A percentile compares a stretch with the other conserved stretches of the same genome.
phyloP scores from a whole-genome alignment of 2,113 vertebrate species.

The Polypterus bichir region DNA sequence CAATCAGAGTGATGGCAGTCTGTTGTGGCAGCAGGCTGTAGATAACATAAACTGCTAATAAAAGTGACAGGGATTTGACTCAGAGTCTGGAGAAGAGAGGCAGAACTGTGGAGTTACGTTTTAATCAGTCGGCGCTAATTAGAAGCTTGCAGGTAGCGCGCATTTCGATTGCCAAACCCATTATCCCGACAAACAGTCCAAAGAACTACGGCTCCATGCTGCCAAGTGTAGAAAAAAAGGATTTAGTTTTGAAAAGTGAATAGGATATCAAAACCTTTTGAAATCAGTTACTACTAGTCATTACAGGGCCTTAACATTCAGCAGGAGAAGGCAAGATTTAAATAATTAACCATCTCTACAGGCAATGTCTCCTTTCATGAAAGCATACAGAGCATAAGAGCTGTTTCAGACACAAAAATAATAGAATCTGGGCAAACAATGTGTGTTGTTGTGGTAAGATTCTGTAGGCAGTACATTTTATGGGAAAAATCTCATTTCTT shows the following conservation, averaged over 20 bases:
- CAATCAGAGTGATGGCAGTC: conserved; percentile 3
- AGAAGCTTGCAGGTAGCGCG: conserved; percentile 8
- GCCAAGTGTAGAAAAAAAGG: conserved; percentile 1
- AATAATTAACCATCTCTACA: conserved; percentile 1
- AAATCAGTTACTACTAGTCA: background rate
- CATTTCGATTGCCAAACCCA: background rate
- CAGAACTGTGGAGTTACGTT: conserved; percentile 1
- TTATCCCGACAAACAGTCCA: conserved; percentile 8
- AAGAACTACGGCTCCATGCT: conserved; percentile 1
- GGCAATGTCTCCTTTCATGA: background rate
- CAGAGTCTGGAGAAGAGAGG: background rate
- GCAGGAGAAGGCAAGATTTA: background rate
- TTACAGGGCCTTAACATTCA: conserved; percentile 1
- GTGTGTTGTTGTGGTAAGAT: too few species aligned
- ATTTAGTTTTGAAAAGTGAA: background rate
- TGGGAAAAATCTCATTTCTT: too few species aligned
- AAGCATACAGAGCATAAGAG: background rate
- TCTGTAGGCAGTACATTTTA: too few species aligned
- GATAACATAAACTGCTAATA: background rate
- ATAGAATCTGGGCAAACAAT: too few species aligned
- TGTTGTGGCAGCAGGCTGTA: background rate
- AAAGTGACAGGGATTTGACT: conserved; percentile 6
- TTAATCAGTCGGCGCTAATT: conserved; percentile 10
- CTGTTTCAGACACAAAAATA: too few species aligned
- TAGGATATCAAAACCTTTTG: conserved; percentile 4